A percentile compares a stretch with the other conserved stretches of the same genome.
phyloP scores from a whole-genome alignment of 1,140 invertebrate genomes.

The Homalodisca vitripennis region DNA sequence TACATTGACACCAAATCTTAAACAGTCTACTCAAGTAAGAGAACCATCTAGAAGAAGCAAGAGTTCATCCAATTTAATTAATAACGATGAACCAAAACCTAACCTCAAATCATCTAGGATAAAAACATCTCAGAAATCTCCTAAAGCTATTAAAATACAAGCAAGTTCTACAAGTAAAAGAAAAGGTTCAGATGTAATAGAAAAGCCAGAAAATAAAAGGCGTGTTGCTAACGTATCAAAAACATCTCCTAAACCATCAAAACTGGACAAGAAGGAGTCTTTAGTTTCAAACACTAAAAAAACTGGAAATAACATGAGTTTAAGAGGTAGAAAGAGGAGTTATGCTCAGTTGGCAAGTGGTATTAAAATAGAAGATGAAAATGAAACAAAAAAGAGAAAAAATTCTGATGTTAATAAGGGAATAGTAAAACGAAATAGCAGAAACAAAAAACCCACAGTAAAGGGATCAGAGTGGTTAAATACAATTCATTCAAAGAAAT shows the following conservation, averaged over 20 bases:
- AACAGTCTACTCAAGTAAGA: too few species aligned
- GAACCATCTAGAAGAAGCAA: too few species aligned
- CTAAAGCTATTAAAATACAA: not conserved
- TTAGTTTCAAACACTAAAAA: not conserved
- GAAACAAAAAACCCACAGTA: not conserved
- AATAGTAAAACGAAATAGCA: not conserved
- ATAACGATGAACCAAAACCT: too few species aligned
- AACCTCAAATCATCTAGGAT: not conserved
- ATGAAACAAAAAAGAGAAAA: not conserved
- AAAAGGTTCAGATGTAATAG: not conserved
- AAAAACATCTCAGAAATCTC: not conserved
- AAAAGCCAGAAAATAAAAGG: not conserved
- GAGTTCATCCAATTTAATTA: too few species aligned
- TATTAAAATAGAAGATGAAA: not conserved
- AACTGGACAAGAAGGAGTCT: not conserved
- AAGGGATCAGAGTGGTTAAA: not conserved
- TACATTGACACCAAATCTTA: not conserved
- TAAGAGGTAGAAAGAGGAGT: not conserved
- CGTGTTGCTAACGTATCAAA: not conserved
- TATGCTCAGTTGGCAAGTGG: conserved; percentile 6
- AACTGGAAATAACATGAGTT: not conserved
- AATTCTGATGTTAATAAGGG: not conserved
- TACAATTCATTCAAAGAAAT: not conserved
- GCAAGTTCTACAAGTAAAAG: not conserved
- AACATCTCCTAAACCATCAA: not conserved